phyloP scores from a whole-genome alignment of 2,888 invertebrate species.

The Ditula angustiorana region DNA sequence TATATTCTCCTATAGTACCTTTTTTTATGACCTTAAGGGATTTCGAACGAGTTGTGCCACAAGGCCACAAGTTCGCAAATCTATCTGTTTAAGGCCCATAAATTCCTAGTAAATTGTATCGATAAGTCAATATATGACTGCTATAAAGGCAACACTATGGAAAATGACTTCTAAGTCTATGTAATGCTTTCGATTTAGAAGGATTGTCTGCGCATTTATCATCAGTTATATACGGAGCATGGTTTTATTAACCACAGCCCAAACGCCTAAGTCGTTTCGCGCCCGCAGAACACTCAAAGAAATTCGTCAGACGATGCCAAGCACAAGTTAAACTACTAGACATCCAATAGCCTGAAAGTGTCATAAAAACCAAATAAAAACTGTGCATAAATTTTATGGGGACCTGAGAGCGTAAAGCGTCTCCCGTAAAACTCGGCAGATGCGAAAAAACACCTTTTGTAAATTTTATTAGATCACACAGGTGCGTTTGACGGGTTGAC shows the following conservation, averaged over 20 bases:
- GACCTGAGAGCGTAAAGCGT: conserved; percentile 20
- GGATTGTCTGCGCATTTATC: too few species aligned
- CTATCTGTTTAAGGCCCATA: too few species aligned
- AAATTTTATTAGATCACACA: conserved; percentile 44
- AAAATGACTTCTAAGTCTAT: too few species aligned
- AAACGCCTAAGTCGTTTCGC: not conserved
- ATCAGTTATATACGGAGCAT: not conserved
- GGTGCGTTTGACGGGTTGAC: conserved; percentile 34
- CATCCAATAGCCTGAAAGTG: conserved; percentile 17
- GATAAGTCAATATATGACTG: too few species aligned
- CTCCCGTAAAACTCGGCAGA: conserved; percentile 40
- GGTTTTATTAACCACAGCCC: not conserved
- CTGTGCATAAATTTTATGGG: conserved; percentile 32
- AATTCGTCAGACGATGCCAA: not conserved
- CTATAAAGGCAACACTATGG: too few species aligned
- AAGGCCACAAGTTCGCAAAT: not conserved
- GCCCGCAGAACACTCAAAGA: not conserved
- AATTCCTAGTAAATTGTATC: too few species aligned
- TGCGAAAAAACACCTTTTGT: conserved; percentile 43
- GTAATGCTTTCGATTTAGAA: too few species aligned
- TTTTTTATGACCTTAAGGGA: not conserved
- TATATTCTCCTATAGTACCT: too few species aligned
- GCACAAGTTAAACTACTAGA: conserved; percentile 13
- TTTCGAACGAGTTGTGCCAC: not conserved
- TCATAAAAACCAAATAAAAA: conserved; percentile 36